Conservation (phyloP, 2,797 vertebrate genomes). For the Paedocypris micromegethes region DNA sequence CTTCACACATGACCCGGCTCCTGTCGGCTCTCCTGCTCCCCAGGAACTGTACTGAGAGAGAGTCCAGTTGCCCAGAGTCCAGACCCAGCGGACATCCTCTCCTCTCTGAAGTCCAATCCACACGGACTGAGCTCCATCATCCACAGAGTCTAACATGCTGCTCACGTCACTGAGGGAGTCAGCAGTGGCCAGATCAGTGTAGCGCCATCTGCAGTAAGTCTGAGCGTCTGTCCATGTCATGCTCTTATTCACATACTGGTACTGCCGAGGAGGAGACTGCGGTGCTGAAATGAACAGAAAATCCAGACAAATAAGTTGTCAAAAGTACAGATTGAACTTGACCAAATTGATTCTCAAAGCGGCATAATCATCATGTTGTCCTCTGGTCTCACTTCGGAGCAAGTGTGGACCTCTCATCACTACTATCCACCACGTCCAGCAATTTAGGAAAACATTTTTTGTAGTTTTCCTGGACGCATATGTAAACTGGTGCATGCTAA, state of each 20-base stretch:
- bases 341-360: no score
- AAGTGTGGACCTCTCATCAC: no score
- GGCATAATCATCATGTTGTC: no score
- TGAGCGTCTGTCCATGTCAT: slow-evolving; percentile 36
- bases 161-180: background rate
- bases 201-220: background rate
- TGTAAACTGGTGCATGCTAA: no score
- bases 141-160: background rate
- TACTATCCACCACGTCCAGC: no score
- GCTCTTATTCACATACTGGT: rapidly evolving
- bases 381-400: no score
- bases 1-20: slow-evolving; percentile 2
- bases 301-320: background rate
- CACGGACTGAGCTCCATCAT: rapidly evolving
- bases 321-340: background rate
- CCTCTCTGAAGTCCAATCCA: slow-evolving; percentile 43
- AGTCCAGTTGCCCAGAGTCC: slow-evolving; percentile 32
- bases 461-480: no score
- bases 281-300: background rate
- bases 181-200: slow-evolving; percentile 44
- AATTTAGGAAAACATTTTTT: no score
- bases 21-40: background rate
- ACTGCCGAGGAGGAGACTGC: background rate
- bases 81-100: background rate
- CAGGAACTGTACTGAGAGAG: slow-evolving; percentile 6